Percentiles rank a stretch among this genome's conserved stretches.
Conservation (phyloP, 2,113 vertebrate species). For the Petroica traversi region DNA sequence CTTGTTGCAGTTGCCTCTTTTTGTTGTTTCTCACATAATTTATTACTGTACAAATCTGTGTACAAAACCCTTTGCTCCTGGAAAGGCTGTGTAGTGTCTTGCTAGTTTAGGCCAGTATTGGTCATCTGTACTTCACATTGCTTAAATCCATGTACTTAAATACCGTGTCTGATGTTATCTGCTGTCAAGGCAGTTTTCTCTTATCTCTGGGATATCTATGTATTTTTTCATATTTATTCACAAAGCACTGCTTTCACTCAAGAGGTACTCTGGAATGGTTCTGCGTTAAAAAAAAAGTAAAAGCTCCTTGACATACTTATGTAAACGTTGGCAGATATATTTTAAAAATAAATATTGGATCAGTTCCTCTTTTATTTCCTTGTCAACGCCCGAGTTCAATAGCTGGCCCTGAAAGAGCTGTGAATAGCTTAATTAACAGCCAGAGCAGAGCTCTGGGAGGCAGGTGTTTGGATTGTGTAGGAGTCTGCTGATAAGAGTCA, state of each 20-base stretch:
- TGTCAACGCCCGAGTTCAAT: background rate
- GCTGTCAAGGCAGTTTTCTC: background rate
- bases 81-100: background rate
- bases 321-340: background rate
- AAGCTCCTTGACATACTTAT: background rate
- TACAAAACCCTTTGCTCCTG: background rate
- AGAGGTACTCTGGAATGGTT: background rate
- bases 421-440: conserved; percentile 43
- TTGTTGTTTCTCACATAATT: background rate
- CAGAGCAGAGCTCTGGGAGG: background rate
- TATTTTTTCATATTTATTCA: background rate
- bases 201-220: background rate
- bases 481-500: conserved; percentile 26
- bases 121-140: background rate
- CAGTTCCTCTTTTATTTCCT: background rate
- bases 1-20: background rate
- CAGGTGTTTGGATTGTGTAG: conserved; percentile 35
- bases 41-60: background rate
- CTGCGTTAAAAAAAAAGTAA: background rate
- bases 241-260: background rate
- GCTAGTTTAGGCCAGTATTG: background rate
- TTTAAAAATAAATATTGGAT: conserved; percentile 10
- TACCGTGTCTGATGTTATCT: background rate
- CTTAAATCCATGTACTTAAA: background rate
- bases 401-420: conserved; percentile 2